These are phyloP conservation scores for Phyllotreta striolata DNA, from an alignment of 2,888 invertebrate species.

Conservation along the genomic window DNA sequence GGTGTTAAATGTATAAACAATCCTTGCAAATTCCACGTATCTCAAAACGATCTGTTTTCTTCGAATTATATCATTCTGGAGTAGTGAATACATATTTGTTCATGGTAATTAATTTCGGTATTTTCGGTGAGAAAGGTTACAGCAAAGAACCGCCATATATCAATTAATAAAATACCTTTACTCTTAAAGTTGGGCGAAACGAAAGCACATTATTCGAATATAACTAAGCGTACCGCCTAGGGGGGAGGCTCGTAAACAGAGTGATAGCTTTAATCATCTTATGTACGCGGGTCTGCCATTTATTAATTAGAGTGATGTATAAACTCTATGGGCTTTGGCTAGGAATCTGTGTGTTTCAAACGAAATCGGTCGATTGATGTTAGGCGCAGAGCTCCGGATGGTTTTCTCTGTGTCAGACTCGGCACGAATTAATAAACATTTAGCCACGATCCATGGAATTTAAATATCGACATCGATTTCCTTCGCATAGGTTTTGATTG, in stretches of 20 bases:
- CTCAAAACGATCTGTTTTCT: too few relatives aligned
- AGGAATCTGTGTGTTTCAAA: conserved; percentile 54
- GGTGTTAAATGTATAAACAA: too few relatives aligned
- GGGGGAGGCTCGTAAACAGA: conserved; percentile 37
- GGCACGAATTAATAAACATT: conserved; percentile 57
- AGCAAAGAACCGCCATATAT: conserved; percentile 8
- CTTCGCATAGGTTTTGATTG: conserved; percentile 17
- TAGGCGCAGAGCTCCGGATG: conserved; percentile 38
- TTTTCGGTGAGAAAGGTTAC: conserved; percentile 7
- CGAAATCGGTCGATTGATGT: conserved; percentile 54
- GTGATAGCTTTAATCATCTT: conserved; percentile 52
- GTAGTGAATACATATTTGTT: neutral
- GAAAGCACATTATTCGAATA: conserved; percentile 24
- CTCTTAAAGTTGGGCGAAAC: conserved; percentile 19
- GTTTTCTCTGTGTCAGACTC: conserved; percentile 49
- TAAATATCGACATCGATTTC: conserved; percentile 34
- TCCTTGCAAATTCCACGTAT: too few relatives aligned
- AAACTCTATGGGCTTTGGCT: conserved; percentile 54
- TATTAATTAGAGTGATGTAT: conserved; percentile 62
- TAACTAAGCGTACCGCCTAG: conserved; percentile 34
- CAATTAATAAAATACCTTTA: conserved; percentile 24
- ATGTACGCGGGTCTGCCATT: conserved; percentile 55
- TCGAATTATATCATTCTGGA: neutral
- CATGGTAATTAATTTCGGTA: neutral
- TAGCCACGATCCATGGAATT: conserved; percentile 45